A percentile compares a stretch with the other conserved stretches of the same genome.
Evolutionary conservation across 2,113 vertebrate species (phyloP).

Genomic region (Plotosus lineatus): DNA sequence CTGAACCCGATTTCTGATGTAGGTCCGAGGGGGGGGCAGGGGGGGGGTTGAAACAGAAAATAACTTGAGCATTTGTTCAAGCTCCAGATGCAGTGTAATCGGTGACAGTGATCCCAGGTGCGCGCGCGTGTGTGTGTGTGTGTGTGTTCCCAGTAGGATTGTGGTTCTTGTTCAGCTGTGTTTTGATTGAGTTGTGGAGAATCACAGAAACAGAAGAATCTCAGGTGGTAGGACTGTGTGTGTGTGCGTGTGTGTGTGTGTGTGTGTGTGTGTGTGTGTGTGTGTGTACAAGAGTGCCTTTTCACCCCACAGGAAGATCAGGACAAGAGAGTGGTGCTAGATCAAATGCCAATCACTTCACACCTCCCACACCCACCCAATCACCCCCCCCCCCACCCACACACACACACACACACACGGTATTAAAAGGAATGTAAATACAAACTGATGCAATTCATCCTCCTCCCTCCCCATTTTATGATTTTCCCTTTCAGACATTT

Average conservation of each 20-base stretch:
- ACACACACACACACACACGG: constrained; percentile 66
- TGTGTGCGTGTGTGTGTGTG: constrained; percentile 24
- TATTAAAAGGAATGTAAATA: constrained; percentile 37
- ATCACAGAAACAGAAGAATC: constrained; percentile 81
- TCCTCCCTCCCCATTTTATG: background rate
- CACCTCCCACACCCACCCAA: constrained; percentile 14
- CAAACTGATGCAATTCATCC: background rate
- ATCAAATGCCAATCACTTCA: constrained; percentile 61
- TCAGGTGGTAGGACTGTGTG: constrained; percentile 79
- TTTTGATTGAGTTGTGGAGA: constrained; percentile 85
- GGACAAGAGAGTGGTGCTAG: constrained; percentile 61
- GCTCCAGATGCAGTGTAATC: constrained; percentile 64
- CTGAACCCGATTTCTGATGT: background rate
- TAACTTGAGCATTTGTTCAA: constrained; percentile 22
- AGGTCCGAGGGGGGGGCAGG: background rate
- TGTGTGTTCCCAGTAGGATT: constrained; percentile 41
- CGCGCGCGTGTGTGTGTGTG: constrained; percentile 51
- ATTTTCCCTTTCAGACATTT: background rate
- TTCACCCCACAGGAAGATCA: constrained; percentile 66
- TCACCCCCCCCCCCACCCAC: constrained; percentile 34
- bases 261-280: constrained; percentile 20
- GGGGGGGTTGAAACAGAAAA: constrained; percentile 23
- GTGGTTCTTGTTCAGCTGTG: constrained; percentile 62
- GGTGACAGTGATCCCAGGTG: constrained; percentile 62
- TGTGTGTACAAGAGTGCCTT: constrained; percentile 70